Evolutionary conservation across 1,140 invertebrate species (phyloP), one percentile per base, ranked within the genome.

Genomic region (Lasioglossum albipes): DNA sequence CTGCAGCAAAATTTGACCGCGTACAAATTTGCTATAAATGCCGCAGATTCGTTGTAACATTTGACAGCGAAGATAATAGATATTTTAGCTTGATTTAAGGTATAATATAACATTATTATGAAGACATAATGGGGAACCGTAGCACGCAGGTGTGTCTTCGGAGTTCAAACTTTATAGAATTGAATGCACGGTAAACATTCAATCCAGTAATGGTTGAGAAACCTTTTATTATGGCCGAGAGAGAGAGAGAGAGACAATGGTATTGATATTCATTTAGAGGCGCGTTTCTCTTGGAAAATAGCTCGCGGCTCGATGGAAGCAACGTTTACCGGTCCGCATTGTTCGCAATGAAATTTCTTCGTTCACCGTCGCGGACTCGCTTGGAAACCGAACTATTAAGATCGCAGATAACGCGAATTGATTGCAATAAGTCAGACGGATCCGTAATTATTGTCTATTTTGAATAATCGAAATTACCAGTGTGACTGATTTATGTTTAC

Each of bases 391-490:
- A 27, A n/a, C 57, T 20, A 36, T 65, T 79, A 31, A 59, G 70
- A 73, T 73, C 49, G 18, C 0, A 31, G 69, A 72, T 73, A 72
- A 65, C 31, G n/a, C 27, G 61, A 65, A 72, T 45, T 57, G 68
- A 65, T 79, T 20, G 16, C 49, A 6, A 54, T 65, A 65, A 42
- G 27, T 72, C 61, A 65, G 9, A n/a, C 2, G 5, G 68, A 54
- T 65, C 66, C 49, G 61, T 66, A 66, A 79, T 79, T 79, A 54
- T 79, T 66, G 62, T 57, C 77, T 57, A 73, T 65, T 57, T 41
- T 45, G 54, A 66, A 74, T 79, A 73, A 79, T 73, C 57, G 45
- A 36, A 73, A 65, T 73, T 73, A 72, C 16, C 9, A 13, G 31
- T n/a, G 7, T 7, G 36, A 72, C 13, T 54, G 77, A 66, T 66